phyloP scores from a whole-genome alignment of 2,797 vertebrate species.

The Pyrocephalus nanus region DNA sequence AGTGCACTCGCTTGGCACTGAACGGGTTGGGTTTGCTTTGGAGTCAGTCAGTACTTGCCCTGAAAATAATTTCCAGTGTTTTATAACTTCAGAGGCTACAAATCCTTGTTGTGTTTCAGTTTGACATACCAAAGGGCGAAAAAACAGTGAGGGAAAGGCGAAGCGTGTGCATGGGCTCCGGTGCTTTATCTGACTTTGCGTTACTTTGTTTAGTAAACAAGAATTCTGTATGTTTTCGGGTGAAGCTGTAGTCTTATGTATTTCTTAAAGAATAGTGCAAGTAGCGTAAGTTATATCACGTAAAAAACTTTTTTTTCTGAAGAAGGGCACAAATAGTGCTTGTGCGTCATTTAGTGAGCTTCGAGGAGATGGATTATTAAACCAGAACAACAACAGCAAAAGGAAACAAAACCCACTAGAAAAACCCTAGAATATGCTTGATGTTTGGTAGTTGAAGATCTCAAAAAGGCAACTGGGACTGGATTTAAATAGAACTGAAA shows the following conservation, averaged over 20 bases:
- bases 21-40: neutral
- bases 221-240: neutral
- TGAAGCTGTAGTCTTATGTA: neutral
- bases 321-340: neutral
- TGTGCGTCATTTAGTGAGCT: conserved; percentile 17
- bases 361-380: conserved; percentile 8
- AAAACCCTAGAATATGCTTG: neutral
- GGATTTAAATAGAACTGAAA: conserved; percentile 37
- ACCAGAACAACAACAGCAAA: neutral
- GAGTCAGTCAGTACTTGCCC: neutral
- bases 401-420: neutral
- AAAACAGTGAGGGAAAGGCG: neutral
- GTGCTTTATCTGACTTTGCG: neutral
- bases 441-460: neutral
- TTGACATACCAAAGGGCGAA: neutral
- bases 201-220: conserved; percentile 7
- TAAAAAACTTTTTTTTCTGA: neutral
- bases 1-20: neutral
- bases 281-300: neutral
- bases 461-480: neutral
- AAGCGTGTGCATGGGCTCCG: neutral
- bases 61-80: neutral
- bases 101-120: conserved; percentile 8
- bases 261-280: neutral
- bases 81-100: neutral